Conservation (phyloP, 2,888 invertebrate species). For the Troglohyphantes excavatus region DNA sequence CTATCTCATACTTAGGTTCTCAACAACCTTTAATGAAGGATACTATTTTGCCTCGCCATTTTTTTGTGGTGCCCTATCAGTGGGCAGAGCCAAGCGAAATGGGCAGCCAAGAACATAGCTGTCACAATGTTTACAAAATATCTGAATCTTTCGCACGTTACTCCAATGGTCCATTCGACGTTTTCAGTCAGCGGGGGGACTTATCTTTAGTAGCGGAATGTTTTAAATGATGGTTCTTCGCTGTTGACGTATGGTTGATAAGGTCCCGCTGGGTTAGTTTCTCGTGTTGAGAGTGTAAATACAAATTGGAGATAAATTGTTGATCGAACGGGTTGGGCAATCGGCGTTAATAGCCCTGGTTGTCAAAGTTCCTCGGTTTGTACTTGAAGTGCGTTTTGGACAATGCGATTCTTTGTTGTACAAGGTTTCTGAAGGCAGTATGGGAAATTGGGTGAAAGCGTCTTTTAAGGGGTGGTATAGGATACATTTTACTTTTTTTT, state of each 20-base stretch:
- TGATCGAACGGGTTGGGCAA: neutral
- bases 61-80: neutral
- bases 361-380: too few relatives aligned
- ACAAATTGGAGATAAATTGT: conserved; percentile 19
- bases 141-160: conserved; percentile 68
- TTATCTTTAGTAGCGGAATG: conserved; percentile 43
- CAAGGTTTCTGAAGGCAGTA: too few relatives aligned
- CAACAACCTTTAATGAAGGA: conserved; percentile 49
- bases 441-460: too few relatives aligned
- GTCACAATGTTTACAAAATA: conserved; percentile 77
- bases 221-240: conserved; percentile 50
- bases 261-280: conserved; percentile 21
- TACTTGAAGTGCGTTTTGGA: too few relatives aligned
- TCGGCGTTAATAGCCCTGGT: neutral
- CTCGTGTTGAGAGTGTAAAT: conserved; percentile 30
- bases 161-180: conserved; percentile 55
- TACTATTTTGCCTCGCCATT: neutral
- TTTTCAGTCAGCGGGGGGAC: conserved; percentile 20
- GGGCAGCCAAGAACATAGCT: conserved; percentile 25
- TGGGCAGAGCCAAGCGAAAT: neutral
- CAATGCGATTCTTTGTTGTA: too few relatives aligned
- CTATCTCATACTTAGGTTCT: conserved; percentile 22
- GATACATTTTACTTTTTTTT: too few relatives aligned
- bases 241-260: conserved; percentile 60
- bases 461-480: too few relatives aligned